A percentile compares a stretch with the other conserved stretches of the same genome.
Conservation (phyloP, 2,797 vertebrate genomes). For the Pseudochirops corinnae region DNA sequence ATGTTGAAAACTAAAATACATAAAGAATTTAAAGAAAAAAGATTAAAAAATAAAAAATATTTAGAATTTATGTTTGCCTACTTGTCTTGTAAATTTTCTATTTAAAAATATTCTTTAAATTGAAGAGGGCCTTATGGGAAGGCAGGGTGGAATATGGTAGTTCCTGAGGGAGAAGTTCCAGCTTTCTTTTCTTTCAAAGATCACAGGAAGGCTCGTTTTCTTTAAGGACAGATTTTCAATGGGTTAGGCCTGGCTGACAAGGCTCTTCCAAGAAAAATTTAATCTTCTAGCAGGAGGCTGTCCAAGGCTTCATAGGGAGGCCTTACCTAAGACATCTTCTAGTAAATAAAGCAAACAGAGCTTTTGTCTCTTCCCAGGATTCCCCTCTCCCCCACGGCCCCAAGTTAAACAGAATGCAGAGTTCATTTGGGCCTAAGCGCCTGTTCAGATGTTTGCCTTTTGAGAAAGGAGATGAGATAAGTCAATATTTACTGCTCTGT, state of each 20-base stretch:
- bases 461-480: neutral
- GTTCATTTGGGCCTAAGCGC: neutral
- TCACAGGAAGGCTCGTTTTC: neutral
- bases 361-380: conserved; percentile 9
- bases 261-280: conserved; percentile 17
- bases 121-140: neutral
- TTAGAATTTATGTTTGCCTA: neutral
- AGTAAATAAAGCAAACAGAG: conserved; percentile 39
- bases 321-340: conserved; percentile 1
- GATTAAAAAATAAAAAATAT: too few species aligned
- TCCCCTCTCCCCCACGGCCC: neutral
- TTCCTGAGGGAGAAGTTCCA: neutral
- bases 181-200: neutral
- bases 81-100: neutral
- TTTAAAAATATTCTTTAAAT: neutral
- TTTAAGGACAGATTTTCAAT: neutral
- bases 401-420: neutral
- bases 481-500: conserved; percentile 52
- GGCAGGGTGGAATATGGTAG: neutral
- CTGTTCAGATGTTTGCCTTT: conserved; percentile 28
- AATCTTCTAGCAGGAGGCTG: conserved; percentile 34
- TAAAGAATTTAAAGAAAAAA: too few species aligned
- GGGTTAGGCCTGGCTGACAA: neutral
- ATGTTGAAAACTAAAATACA: too few species aligned
- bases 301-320: neutral